Base-by-base conservation (phyloP, 2,797 vertebrate genomes). In the Syndactyla subalaris region DNA sequence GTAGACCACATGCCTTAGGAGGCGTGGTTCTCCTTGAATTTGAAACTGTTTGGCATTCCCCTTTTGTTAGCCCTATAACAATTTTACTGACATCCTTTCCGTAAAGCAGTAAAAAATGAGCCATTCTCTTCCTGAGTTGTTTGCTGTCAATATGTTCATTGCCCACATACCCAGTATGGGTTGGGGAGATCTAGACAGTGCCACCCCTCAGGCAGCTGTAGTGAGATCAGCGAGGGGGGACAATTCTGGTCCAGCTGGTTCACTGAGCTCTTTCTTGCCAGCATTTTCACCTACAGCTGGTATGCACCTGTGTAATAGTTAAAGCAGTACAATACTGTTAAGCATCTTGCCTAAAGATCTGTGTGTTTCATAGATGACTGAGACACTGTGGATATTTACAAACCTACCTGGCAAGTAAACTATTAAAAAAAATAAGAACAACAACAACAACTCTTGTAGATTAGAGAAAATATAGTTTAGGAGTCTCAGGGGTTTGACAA, bases 391-490 rank as follows among this genome's bases (percentile, higher is more conserved):
- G 39, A 66, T 95, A 59, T 85, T 93, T 83, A 87, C 78, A 91
- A 93, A 62, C 10, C 32, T 72, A 91, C 52, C 72, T 66, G 59
- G 39, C 34, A 92, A 91, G 57, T 66, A 87, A 93, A 52, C 26
- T 85, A 57, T 74, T 92, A 17, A 57, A 85, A 74, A 63, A 78
- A 54, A 15, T 10, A 83, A 63, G 8, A 87, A 80, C 19, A 59
- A 39, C 52, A 82, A 89, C 62, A 63, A 32, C n/a, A 45, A 66
- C 16, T 74, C 52, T 67, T 85, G 39, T 57, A 87, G 68, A 94
- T 95, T 86, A 90, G 38, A 84, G 62, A 76, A 84, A 93, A 81
- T 88, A 83, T 86, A 93, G 94, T 93, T 96, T 92, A 88, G 67
- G 23, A 78, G 49, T 96, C 93, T 92, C 74, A 67, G 54, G 67